Percentiles rank a stretch among this genome's conserved stretches.
These are phyloP conservation scores for Crypturellus tataupa DNA, from an alignment of 2,797 vertebrate species.

Conservation along the genomic window DNA sequence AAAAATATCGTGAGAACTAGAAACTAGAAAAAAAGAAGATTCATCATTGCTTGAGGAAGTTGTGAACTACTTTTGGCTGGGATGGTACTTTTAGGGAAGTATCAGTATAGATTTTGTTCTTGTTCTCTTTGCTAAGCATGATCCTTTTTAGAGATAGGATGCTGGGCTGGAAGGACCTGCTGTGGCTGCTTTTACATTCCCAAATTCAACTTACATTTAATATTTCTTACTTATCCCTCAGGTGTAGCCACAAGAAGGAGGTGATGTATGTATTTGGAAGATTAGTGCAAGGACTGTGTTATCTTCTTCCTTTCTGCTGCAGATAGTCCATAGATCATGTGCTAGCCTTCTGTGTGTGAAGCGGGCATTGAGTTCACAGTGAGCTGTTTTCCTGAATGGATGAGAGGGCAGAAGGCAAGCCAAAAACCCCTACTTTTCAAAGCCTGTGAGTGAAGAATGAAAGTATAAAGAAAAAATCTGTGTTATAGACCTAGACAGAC, in stretches of 20 bases:
- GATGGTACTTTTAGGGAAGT: not conserved
- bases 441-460: not conserved
- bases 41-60: not conserved
- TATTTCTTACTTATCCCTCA: not conserved
- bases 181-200: not conserved
- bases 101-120: not conserved
- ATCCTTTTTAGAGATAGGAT: not conserved
- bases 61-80: not conserved
- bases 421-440: not conserved
- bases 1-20: not conserved
- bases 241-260: not conserved
- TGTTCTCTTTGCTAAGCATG: not conserved
- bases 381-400: not conserved
- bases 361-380: not conserved
- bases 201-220: not conserved
- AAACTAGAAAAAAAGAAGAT: not conserved
- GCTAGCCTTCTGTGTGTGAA: accelerated
- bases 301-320: not conserved
- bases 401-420: conserved; percentile 6
- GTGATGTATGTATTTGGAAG: not conserved
- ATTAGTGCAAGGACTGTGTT: not conserved
- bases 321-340: not conserved
- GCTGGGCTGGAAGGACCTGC: not conserved
- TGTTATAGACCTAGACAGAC: not conserved
- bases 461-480: not conserved